Conservation (phyloP, 2,113 vertebrate species). For the Oreochromis niloticus region DNA sequence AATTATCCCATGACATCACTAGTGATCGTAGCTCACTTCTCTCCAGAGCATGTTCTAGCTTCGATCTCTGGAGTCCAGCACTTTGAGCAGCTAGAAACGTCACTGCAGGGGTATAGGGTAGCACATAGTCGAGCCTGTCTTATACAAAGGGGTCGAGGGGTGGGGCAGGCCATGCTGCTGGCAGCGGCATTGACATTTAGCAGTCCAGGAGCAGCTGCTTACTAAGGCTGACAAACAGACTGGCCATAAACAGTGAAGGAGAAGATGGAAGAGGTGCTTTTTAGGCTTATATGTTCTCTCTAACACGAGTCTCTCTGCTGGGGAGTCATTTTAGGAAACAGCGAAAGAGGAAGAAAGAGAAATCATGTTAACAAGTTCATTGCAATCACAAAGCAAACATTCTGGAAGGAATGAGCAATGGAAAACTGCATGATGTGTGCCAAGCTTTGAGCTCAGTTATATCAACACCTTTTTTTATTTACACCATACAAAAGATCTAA, state of each 20-base stretch:
- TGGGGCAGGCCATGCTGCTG: neutral
- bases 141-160: neutral
- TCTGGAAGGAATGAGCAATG: neutral
- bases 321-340: neutral
- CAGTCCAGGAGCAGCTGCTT: slow-evolving; percentile 61
- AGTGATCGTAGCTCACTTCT: neutral
- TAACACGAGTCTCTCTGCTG: neutral
- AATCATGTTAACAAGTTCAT: neutral
- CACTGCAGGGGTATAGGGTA: slow-evolving; percentile 34
- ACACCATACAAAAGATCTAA: neutral
- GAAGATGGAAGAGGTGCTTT: neutral
- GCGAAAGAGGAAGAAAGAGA: neutral
- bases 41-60: neutral
- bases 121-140: neutral
- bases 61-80: neutral
- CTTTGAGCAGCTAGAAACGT: neutral
- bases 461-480: neutral
- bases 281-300: neutral
- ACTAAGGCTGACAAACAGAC: neutral
- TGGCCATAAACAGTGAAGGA: slow-evolving; percentile 3
- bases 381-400: neutral
- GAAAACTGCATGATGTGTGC: neutral
- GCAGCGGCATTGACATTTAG: slow-evolving; percentile 45
- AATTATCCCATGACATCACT: slow-evolving; percentile 21
- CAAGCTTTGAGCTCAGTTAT: neutral